phyloP scores from a whole-genome alignment of 2,113 vertebrate genomes.

The Microtus oregoni region DNA sequence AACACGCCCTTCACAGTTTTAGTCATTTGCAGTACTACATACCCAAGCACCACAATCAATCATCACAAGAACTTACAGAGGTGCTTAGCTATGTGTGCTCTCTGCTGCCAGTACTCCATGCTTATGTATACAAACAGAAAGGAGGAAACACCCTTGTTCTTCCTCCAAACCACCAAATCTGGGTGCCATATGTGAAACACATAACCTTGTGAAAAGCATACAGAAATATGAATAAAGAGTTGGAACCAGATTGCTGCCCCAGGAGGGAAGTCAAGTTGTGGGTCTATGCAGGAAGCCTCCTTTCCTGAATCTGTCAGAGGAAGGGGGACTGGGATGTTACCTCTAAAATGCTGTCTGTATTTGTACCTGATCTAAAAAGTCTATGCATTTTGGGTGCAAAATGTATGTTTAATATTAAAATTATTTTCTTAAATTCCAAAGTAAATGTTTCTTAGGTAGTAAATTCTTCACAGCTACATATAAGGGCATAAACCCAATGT shows the following conservation, averaged over 20 bases:
- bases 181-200: background rate
- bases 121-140: background rate
- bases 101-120: background rate
- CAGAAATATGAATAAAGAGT: background rate
- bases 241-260: background rate
- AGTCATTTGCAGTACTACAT: background rate
- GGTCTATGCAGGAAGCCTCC: background rate
- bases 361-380: background rate
- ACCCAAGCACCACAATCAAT: background rate
- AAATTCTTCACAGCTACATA: background rate
- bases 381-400: background rate
- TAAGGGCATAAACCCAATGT: background rate
- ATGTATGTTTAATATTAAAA: slow-evolving; percentile 19
- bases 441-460: background rate
- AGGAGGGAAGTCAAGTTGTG: background rate
- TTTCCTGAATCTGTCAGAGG: background rate
- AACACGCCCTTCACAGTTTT: background rate
- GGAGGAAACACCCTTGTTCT: background rate
- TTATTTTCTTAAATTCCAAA: background rate
- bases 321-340: background rate
- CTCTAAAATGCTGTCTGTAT: background rate
- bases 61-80: background rate
- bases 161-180: background rate
- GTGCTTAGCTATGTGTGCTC: background rate
- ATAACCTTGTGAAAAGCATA: background rate